Percentiles rank a stretch among this genome's conserved stretches.
Conservation (phyloP, 1,140 invertebrate species). For the Danaus plexippus region DNA sequence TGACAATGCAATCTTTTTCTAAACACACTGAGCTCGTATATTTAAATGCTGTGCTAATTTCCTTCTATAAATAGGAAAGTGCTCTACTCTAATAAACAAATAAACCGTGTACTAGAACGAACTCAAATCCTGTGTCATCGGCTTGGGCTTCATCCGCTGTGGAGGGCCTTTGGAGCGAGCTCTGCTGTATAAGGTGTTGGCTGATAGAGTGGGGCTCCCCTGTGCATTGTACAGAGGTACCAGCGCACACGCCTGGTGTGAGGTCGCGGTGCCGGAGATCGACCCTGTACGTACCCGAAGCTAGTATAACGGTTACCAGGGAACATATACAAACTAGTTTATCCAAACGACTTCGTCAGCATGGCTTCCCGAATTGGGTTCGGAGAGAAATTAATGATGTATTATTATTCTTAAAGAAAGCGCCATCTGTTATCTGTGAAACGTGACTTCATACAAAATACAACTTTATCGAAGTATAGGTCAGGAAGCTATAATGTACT, state of each 20-base stretch:
- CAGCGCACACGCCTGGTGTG: conserved; percentile 75
- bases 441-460: no score
- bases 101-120: conserved; percentile 29
- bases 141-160: conserved; percentile 73
- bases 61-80: no score
- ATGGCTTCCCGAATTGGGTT: background rate
- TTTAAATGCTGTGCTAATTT: no score
- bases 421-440: no score
- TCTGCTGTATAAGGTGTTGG: conserved; percentile 77
- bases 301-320: background rate
- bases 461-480: no score
- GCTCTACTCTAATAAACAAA: background rate
- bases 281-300: conserved; percentile 31
- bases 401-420: background rate
- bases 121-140: conserved; percentile 66
- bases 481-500: no score
- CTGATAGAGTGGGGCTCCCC: conserved; percentile 75
- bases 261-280: conserved; percentile 72
- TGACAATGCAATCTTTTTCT: no score
- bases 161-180: conserved; percentile 76
- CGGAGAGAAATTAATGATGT: no score
- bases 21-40: no score
- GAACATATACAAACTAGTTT: background rate
- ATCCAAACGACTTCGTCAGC: background rate
- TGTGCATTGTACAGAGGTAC: conserved; percentile 70